Evolutionary conservation across 2,888 invertebrate species (phyloP), one percentile per base, ranked within the genome.

Genomic region (Elmis aenea): DNA sequence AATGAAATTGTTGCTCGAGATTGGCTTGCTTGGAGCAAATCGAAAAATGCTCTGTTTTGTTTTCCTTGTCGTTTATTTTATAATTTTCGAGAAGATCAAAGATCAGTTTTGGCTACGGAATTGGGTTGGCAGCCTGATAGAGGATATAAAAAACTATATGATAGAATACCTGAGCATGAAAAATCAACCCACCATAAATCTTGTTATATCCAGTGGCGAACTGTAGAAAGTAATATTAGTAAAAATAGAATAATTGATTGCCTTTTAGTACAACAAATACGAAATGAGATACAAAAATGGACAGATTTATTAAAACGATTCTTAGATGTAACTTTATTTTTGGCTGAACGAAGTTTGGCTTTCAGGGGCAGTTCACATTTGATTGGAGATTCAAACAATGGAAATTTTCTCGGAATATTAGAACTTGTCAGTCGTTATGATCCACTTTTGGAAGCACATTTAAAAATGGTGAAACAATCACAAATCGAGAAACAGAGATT

Each of bases 341-440:
- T 18, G 22, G 3, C 12, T 9, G 8, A 8, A 13, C 12, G 21
- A 13, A 22, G 21, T 20, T 29, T 29, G 13, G 21, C 29, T 21
- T 20, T 29, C 11, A 20, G 22, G 22, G 20, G 21, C 12, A 13
- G 22, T 4, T 21, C 12, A n/a, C 12, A 13, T 9, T 3, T 6
- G 8, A 21, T 29, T 20, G 29, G 21, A 9, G 29, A 29, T 29
- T 8, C 8, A 10, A 12, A 29, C 11, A 29, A 29, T 13, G 21
- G 29, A 11, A 29, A 29, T 29, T 21, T 26, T 14, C 9, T 26
- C 3, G 26, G 26, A 14, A 9, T 13, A n/a, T 26, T 26, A n/a
- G 26, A 26, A 13, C 13, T 14, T 8, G 15, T 26, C 15, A 9
- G 14, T 14, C 10, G 15, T n/a, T 26, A 26, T 5, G 14, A 26